Evolutionary conservation across 2,797 vertebrate species (phyloP).

Genomic region (Glyptemys insculpta): DNA sequence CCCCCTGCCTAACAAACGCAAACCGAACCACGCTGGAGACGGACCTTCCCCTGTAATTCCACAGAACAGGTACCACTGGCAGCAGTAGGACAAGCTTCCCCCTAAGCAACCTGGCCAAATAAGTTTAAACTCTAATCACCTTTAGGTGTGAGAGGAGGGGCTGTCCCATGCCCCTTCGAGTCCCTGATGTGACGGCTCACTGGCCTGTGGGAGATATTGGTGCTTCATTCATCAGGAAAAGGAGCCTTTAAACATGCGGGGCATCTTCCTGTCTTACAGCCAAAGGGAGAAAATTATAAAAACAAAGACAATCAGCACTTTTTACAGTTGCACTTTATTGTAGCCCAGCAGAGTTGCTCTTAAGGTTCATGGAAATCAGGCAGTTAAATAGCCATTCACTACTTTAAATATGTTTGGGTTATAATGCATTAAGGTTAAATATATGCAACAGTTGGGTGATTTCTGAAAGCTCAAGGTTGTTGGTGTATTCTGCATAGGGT

Average conservation of each 20-base stretch:
- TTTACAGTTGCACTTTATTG: slow-evolving; percentile 32
- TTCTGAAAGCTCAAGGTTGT: accelerated
- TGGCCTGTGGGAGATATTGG: neutral
- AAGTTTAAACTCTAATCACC: neutral
- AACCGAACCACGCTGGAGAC: accelerated
- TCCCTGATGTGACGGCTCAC: accelerated
- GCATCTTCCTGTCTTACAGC: accelerated
- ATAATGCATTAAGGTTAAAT: accelerated
- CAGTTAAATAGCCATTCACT: neutral
- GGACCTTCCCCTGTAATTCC: neutral
- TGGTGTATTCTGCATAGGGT: accelerated
- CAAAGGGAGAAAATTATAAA: neutral
- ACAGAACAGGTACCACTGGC: neutral
- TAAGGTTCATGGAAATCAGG: neutral
- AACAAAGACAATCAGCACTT: neutral
- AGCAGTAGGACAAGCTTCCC: neutral
- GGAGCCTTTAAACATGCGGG: accelerated
- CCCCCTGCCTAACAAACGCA: neutral
- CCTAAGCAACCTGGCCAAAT: neutral
- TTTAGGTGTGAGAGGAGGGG: neutral
- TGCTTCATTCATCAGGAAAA: accelerated
- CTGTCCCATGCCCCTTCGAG: neutral
- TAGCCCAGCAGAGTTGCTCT: neutral
- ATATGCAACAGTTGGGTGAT: neutral
- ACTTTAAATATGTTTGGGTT: accelerated